Conservation (phyloP, 2,797 vertebrate genomes). For the Saxicola maurus region DNA sequence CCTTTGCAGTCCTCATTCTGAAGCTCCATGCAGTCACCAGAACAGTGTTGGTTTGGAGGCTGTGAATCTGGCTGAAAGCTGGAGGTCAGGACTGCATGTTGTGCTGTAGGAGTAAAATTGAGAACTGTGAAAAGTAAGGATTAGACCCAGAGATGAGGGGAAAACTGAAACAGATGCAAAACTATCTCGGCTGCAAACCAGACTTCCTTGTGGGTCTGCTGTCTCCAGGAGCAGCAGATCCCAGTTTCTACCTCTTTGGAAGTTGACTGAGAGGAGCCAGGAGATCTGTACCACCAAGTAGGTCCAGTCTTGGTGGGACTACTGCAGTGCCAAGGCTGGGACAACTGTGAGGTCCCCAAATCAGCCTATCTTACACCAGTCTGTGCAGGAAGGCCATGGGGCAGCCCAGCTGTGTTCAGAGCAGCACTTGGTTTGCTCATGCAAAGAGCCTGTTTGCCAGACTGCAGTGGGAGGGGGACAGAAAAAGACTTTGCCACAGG, state of each 20-base stretch:
- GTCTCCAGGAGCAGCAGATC: background rate
- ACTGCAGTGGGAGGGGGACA: background rate
- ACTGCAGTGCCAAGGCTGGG: background rate
- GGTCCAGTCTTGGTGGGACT: background rate
- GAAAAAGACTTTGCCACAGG: background rate
- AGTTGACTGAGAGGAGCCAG: background rate
- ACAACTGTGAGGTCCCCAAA: background rate
- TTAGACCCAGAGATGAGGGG: accelerated
- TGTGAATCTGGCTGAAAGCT: background rate
- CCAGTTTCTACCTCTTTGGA: background rate
- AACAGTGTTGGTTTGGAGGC: background rate
- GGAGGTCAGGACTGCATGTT: background rate
- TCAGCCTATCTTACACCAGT: background rate
- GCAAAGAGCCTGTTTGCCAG: background rate
- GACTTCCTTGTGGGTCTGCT: background rate
- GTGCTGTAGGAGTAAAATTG: background rate
- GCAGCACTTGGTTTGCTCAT: background rate
- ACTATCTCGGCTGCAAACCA: background rate
- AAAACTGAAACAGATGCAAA: background rate
- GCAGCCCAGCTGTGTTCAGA: background rate
- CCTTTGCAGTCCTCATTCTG: background rate
- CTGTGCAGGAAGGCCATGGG: background rate
- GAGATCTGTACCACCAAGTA: background rate
- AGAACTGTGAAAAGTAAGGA: background rate
- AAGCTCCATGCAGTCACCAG: accelerated